Base-by-base conservation (phyloP, 2,797 vertebrate genomes). In the Myiotriccus ornatus region DNA sequence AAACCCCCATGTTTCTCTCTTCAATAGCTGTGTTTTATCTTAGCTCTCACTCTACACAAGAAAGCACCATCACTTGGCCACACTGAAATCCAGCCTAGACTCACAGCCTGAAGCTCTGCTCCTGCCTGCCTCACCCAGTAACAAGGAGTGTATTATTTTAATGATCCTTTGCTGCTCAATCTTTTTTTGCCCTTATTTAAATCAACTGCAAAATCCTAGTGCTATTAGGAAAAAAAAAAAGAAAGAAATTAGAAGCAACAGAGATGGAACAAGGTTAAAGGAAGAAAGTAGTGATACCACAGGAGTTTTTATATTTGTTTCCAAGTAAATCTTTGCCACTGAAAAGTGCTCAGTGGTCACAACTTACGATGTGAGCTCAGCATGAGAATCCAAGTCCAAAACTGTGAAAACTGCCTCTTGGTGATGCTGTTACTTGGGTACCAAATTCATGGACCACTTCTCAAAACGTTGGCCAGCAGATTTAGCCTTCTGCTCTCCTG, bases 1-100 rank as follows among this genome's bases (percentile, higher is more conserved):
- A 69, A 55, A 21, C 2, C 19, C 2, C 1, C 12, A 3, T 0
- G 5, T 24, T 53, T 71, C 17, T 67, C 19, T 25, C 44, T n/a
- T 27, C 8, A 13, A 12, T 4, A 78, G 27, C n/a, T 3, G 6
- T 23, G 11, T 14, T 64, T 55, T 71, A 21, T 9, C 68, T 69
- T 17, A 64, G 39, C 41, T 71, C 43, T 93, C 32, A 4, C 59
- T 79, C 68, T 12, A 22, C 18, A 8, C 46, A 18, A 19, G 63
- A 41, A 30, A 69, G 39, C 39, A 8, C 30, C 13, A 1, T 28
- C 22, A 9, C 53, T 59, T 41, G 68, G 14, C 14, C 25, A 23
- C 24, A 12, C 52, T 71, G 57, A 81, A 70, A 60, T 44, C 24
- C 55, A 76, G 41, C 57, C 18, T 34, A 37, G 75, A 20, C 4